phyloP scores from a whole-genome alignment of 2,113 vertebrate genomes.

The Alligator sinensis region DNA sequence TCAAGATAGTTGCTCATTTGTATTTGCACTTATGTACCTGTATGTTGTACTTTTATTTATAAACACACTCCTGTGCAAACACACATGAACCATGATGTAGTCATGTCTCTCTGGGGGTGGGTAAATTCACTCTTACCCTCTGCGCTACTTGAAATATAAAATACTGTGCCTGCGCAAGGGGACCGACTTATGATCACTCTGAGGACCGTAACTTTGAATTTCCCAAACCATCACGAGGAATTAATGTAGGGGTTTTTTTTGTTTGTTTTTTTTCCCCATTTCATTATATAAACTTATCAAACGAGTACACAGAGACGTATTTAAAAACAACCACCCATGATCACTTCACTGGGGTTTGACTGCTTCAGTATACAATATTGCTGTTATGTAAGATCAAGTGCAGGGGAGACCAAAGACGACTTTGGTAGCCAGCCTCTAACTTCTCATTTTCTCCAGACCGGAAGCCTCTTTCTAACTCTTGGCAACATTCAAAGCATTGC shows the following conservation, averaged over 20 bases:
- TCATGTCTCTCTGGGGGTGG: constrained; percentile 48
- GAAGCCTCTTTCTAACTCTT: constrained; percentile 54
- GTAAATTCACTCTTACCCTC: constrained; percentile 64
- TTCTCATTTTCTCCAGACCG: constrained; percentile 27
- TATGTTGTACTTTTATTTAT: constrained; percentile 43
- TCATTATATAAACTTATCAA: constrained; percentile 81
- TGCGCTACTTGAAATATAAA: constrained; percentile 76
- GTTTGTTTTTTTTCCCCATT: constrained; percentile 63
- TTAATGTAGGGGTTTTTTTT: constrained; percentile 59
- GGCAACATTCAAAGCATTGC: background rate
- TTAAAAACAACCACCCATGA: constrained; percentile 78
- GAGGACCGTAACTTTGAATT: constrained; percentile 63
- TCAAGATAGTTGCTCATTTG: constrained; percentile 11
- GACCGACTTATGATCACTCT: constrained; percentile 69
- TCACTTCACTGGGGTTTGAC: constrained; percentile 68
- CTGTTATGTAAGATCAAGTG: constrained; percentile 79
- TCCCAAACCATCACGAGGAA: constrained; percentile 70
- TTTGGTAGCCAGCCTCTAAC: constrained; percentile 80
- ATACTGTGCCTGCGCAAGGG: constrained; percentile 66
- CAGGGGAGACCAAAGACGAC: constrained; percentile 66
- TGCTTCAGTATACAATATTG: constrained; percentile 78
- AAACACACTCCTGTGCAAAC: constrained; percentile 62
- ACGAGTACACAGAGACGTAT: constrained; percentile 72
- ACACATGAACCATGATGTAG: constrained; percentile 48
- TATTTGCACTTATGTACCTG: constrained; percentile 69